Evolutionary conservation across 1,140 invertebrate genomes (phyloP).

Genomic region (Drosophila saltans): DNA sequence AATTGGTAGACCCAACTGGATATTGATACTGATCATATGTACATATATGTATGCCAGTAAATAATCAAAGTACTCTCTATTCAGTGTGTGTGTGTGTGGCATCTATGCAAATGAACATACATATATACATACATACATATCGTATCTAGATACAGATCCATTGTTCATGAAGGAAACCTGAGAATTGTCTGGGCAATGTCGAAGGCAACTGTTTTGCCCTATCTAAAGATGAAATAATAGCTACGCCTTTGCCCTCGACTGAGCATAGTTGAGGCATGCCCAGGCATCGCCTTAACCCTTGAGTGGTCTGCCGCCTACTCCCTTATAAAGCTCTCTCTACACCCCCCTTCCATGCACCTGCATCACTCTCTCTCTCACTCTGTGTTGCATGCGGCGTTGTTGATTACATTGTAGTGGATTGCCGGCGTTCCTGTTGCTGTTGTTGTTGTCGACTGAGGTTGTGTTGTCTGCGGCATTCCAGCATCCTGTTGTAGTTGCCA

Average conservation of each 20-base stretch:
- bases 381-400: slow-evolving; percentile 66
- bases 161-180: not conserved
- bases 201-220: not conserved
- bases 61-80: too few relatives aligned
- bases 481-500: slow-evolving; percentile 60
- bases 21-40: not conserved
- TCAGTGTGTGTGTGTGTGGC: too few relatives aligned
- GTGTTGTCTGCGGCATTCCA: slow-evolving; percentile 69
- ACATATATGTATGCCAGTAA: too few relatives aligned
- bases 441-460: slow-evolving; percentile 47
- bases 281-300: slow-evolving; percentile 51
- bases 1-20: not conserved
- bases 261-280: slow-evolving; percentile 5
- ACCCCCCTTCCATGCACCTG: not conserved
- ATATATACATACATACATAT: not conserved
- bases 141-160: not conserved
- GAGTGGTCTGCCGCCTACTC: slow-evolving; percentile 49
- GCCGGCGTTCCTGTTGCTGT: slow-evolving; percentile 6
- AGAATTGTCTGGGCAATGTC: not conserved
- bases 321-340: slow-evolving; percentile 13
- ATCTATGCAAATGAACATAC: not conserved
- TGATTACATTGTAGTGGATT: slow-evolving; percentile 71
- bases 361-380: not conserved
- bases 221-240: slow-evolving; percentile 1
- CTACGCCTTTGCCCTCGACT: slow-evolving; percentile 3